Conservation (phyloP, 2,113 vertebrate species). For the Rana temporaria region DNA sequence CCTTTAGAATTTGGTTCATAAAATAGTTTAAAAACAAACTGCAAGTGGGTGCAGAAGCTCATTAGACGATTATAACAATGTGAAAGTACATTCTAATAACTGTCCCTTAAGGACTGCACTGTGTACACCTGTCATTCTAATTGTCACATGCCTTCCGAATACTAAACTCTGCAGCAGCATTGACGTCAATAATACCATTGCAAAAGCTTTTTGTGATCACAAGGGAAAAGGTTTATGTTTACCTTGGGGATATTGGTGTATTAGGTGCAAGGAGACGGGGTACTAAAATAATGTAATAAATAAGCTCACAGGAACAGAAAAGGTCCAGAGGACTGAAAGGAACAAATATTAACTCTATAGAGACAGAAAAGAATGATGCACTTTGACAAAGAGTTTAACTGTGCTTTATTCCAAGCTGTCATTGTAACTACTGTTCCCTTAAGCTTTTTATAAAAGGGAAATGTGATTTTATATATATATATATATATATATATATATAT, state of each 20-base stretch:
- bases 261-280: not conserved
- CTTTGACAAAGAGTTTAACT: too few species aligned
- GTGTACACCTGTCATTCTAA: not conserved
- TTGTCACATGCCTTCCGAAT: slow-evolving; percentile 9
- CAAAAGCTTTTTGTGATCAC: not conserved
- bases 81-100: not conserved
- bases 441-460: too few species aligned
- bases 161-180: not conserved
- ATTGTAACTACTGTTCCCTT: too few species aligned
- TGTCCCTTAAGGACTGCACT: not conserved
- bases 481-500: too few species aligned
- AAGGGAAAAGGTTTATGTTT: not conserved
- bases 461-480: too few species aligned
- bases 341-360: not conserved
- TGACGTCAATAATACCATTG: slow-evolving; percentile 32
- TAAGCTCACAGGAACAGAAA: slow-evolving; percentile 15
- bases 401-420: too few species aligned
- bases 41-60: not conserved
- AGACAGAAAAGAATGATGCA: too few species aligned
- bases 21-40: too few species aligned
- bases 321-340: not conserved
- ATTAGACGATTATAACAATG: not conserved
- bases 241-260: not conserved
- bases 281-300: not conserved
- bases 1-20: too few species aligned